Percentiles rank a stretch among this genome's conserved stretches.
Evolutionary conservation across 2,797 vertebrate genomes (phyloP).

Genomic region (Pristis pectinata): DNA sequence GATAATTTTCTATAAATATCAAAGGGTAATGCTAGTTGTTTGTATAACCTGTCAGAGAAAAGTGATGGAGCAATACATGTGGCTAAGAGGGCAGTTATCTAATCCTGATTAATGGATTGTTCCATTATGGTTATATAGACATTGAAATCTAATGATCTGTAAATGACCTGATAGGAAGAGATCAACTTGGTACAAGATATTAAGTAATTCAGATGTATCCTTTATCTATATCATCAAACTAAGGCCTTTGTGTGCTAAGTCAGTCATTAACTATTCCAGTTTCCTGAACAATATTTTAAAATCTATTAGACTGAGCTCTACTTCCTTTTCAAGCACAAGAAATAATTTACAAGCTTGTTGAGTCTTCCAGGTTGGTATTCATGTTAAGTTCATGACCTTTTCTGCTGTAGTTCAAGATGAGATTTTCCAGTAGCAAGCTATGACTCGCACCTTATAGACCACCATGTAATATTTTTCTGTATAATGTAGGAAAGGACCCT

Average conservation of each 20-base stretch:
- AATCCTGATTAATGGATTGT: not conserved
- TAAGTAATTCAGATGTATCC: not conserved
- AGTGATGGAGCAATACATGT: not conserved
- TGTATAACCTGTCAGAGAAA: not conserved
- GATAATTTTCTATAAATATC: not conserved
- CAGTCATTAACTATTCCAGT: not conserved
- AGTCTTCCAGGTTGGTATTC: constrained; percentile 69
- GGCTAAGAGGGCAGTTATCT: not conserved
- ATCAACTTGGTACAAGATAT: not conserved
- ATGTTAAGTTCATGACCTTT: not conserved
- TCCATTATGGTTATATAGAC: not conserved
- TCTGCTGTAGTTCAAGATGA: not conserved
- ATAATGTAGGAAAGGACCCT: not conserved
- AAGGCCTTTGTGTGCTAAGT: not conserved
- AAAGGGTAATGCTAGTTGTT: not conserved
- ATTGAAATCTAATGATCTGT: not conserved
- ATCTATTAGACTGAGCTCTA: constrained; percentile 67
- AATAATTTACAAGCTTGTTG: constrained; percentile 72
- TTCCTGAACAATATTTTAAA: not conserved
- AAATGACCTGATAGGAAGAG: not conserved
- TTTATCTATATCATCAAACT: not conserved
- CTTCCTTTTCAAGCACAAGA: constrained; percentile 67
- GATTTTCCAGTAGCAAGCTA: not conserved
- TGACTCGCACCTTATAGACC: not conserved
- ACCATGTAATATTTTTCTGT: not conserved